Base-by-base conservation (phyloP, 2,797 vertebrate species). In the Poeciliopsis infans region DNA sequence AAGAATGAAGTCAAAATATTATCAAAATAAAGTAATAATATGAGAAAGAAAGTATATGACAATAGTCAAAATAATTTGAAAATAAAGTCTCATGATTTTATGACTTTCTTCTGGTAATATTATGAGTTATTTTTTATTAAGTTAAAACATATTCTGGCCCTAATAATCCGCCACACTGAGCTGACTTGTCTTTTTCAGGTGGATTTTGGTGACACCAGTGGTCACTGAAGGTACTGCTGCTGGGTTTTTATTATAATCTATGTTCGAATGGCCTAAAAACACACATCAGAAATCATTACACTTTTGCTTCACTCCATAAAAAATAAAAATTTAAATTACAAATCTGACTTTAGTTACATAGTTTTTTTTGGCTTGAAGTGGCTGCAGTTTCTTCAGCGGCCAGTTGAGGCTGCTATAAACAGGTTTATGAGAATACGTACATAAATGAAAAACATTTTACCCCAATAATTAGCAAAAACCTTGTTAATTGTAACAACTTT, bases 371-470 rank as follows among this genome's bases (percentile, higher is more conserved):
- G 61, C 18, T 66, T 6, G 18, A 7, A 39, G 33, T 23, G 18
- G 66, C 23, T 71, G 59, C 2, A 36, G 11, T 76, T 72, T 39
- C 16, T 11, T 39, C 53, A 18, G 28, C 3, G 36, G 53, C 74
- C 71, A 83, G 73, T 25, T 79, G 76, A 36, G 55, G 78, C 7
- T 64, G 75, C 55, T 74, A 39, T 39, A 66, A 39, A 66, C 18
- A 36, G 2, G 7, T 23, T 8, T 39, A 66, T 39, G 18, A 36
- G 33, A 1, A 39, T 39, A 66, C 10, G 23, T 39, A 8, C 18
- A 23, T 23, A 11, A 20, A 39, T 11, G 18, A 39, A 7, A 20
- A 66, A 7, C 16, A 18, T 33, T 33, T 61, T 33, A 28, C 12
- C 13, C 13, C 15, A 5, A 59, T 28, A 13, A 31, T 31, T 64